phyloP scores from a whole-genome alignment of 2,888 invertebrate species.

The Limnephilus marmoratus region DNA sequence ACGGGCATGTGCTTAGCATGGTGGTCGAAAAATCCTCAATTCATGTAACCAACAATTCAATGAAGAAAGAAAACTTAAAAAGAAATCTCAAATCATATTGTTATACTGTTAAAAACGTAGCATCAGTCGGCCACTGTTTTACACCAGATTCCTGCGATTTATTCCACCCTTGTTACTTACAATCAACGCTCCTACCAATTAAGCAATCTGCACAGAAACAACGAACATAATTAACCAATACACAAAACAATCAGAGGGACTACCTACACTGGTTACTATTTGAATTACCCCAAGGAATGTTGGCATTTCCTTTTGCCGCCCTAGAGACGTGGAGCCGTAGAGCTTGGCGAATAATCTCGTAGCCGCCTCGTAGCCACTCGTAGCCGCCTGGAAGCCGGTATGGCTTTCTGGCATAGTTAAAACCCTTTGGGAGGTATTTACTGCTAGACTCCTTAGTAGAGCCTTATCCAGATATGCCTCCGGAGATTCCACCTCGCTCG shows the following conservation, averaged over 20 bases:
- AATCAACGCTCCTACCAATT: background rate
- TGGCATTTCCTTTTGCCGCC: background rate
- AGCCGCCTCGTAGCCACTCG: background rate
- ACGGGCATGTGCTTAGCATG: no score
- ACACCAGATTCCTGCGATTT: background rate
- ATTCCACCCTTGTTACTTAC: background rate
- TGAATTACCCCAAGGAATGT: slow-evolving; percentile 16
- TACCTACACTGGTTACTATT: background rate
- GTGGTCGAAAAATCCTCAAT: no score
- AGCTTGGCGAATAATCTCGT: slow-evolving; percentile 23
- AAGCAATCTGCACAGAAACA: background rate
- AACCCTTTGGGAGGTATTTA: slow-evolving; percentile 2
- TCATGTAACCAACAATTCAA: no score
- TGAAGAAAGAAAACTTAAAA: no score
- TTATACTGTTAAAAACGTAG: background rate
- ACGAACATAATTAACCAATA: background rate
- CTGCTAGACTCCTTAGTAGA: slow-evolving; percentile 15
- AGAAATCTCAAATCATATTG: no score
- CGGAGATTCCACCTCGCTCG: slow-evolving; percentile 2
- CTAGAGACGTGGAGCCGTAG: background rate
- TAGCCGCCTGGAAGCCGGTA: background rate
- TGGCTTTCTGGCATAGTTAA: slow-evolving; percentile 8
- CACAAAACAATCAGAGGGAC: background rate
- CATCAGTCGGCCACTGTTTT: background rate
- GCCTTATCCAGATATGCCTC: slow-evolving; percentile 21